These are phyloP conservation scores for Ardeotis arabs DNA, from an alignment of 2,113 vertebrate species.

Conservation along the genomic window DNA sequence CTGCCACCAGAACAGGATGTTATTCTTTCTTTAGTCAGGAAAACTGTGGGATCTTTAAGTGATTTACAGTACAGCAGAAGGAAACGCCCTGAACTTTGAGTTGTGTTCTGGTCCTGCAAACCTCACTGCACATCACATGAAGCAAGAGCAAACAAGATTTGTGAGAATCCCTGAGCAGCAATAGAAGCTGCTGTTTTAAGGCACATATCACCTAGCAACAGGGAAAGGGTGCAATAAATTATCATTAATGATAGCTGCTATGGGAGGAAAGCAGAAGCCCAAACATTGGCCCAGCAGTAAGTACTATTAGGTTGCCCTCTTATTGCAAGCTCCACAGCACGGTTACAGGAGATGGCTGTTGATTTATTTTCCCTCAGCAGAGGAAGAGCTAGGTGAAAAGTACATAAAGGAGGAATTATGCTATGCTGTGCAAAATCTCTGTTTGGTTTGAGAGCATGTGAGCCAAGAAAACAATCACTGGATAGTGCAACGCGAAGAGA, in stretches of 20 bases:
- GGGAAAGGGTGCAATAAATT: not conserved
- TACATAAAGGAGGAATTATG: slow-evolving; percentile 53
- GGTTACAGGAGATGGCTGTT: not conserved
- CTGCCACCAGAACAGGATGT: not conserved
- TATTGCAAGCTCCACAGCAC: not conserved
- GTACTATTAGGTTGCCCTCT: not conserved
- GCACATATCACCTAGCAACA: slow-evolving; percentile 28
- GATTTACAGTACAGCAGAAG: not conserved
- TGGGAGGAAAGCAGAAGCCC: slow-evolving; percentile 37
- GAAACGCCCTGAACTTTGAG: not conserved
- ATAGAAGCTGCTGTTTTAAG: slow-evolving; percentile 6
- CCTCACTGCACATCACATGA: not conserved
- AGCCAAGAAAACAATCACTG: slow-evolving; percentile 34
- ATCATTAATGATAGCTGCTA: slow-evolving; percentile 30
- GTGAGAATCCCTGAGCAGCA: slow-evolving; percentile 26
- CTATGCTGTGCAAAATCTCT: slow-evolving; percentile 53
- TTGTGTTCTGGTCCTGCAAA: not conserved
- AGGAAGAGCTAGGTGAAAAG: slow-evolving; percentile 25
- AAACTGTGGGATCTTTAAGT: not conserved
- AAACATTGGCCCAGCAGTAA: not conserved
- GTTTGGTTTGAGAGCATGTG: slow-evolving; percentile 31
- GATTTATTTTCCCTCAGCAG: slow-evolving; percentile 56
- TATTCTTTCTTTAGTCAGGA: not conserved
- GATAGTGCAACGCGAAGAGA: not conserved
- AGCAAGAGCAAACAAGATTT: slow-evolving; percentile 36